Evolutionary conservation across 2,888 invertebrate genomes (phyloP), one percentile per base, ranked within the genome.

Genomic region (Dichetophora obliterata): DNA sequence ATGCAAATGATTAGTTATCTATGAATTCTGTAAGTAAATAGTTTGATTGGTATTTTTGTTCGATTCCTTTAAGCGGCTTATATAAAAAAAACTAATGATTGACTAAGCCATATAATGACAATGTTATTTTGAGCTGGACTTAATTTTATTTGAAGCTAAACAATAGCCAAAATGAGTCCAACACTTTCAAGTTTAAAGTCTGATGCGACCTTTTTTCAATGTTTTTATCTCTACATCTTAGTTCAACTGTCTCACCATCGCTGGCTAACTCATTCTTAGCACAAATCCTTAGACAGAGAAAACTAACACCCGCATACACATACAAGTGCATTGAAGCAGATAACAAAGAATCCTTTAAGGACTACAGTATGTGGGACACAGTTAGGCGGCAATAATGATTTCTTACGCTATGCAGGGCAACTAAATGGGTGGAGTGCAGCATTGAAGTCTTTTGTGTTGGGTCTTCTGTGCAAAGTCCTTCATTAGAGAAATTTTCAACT

Each of bases 291-390:
- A n/a, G 11, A 16, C 14, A 24, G 31, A 16, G 63, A 14, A 54
- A 34, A 43, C 66, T 66, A 79, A 81, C 80, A 79, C 85, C 84
- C 84, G 82, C 82, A 85, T 69, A 73, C 43, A 43, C 14, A 43
- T 43, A 14, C 43, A 43, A 85, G 85, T 85, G 84, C 86, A 86
- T 80, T 84, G 84, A 82, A 85, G 85, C 85, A 83, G 84, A 86
- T 86, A 86, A 86, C 85, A 86, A 86, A 87, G 86, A 86, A 86
- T 84, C 86, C 85, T 86, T 82, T 78, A 79, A 82, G 81, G 54
- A 70, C 34, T 37, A 11, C 19, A 48, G 66, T 27, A 34, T 16
- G 34, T 27, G 27, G 63, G 24, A 11, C 31, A 31, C 27, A n/a
- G n/a, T 16, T 6, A 54, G 54, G 19, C 54, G 54, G 19, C 34